phyloP scores from a whole-genome alignment of 2,113 vertebrate species.

The Dolichotis patagonum region DNA sequence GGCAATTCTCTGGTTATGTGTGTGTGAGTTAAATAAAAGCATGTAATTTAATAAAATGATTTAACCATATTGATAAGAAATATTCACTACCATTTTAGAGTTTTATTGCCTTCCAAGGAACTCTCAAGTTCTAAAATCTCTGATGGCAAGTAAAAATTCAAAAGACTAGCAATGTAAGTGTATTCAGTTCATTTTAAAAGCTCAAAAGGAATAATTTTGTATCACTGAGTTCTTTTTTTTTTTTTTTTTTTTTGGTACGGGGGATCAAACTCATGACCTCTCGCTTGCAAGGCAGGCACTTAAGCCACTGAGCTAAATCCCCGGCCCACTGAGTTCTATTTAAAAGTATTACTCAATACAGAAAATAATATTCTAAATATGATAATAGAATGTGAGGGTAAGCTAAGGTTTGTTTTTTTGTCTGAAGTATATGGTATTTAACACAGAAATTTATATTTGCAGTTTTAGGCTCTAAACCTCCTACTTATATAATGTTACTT shows the following conservation, averaged over 20 bases:
- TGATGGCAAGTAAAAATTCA: not conserved
- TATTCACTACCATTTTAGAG: not conserved
- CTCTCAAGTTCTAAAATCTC: not conserved
- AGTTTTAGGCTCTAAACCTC: not conserved
- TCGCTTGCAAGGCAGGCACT: no score
- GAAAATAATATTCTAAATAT: not conserved
- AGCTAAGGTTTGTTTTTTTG: slow-evolving; percentile 22
- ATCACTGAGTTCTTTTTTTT: not conserved
- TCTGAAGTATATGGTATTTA: not conserved
- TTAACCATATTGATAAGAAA: slow-evolving; percentile 50
- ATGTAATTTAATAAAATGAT: slow-evolving; percentile 29
- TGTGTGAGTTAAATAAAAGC: slow-evolving; percentile 18
- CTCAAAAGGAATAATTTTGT: slow-evolving; percentile 38
- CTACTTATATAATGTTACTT: not conserved
- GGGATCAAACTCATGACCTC: no score
- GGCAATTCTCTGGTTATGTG: not conserved
- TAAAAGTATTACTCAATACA: slow-evolving; percentile 11
- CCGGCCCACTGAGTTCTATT: not conserved
- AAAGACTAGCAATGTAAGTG: not conserved
- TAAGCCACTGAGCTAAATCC: no score
- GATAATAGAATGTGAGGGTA: not conserved
- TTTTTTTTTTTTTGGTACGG: no score
- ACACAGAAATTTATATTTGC: not conserved
- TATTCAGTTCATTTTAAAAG: not conserved
- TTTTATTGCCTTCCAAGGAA: not conserved